A percentile compares a stretch with the other conserved stretches of the same genome.
phyloP scores from a whole-genome alignment of 2,888 invertebrate genomes.

The Formica aserva region DNA sequence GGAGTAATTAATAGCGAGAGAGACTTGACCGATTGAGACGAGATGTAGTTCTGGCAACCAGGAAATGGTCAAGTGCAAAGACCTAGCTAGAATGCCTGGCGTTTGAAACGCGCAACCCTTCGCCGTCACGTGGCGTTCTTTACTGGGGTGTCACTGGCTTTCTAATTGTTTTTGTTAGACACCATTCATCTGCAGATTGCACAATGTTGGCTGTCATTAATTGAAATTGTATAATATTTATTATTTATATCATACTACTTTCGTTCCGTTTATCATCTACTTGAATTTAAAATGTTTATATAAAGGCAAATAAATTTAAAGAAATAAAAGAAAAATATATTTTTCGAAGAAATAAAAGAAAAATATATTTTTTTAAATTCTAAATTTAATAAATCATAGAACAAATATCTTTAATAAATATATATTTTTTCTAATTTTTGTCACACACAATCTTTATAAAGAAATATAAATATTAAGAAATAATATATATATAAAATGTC shows the following conservation, averaged over 20 bases:
- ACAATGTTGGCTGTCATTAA: constrained; percentile 45
- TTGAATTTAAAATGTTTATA: background rate
- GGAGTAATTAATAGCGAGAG: constrained; percentile 30
- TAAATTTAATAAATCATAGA: too few species aligned
- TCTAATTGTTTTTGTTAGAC: constrained; percentile 63
- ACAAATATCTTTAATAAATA: too few species aligned
- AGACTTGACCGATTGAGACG: constrained; percentile 37
- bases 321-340: too few species aligned
- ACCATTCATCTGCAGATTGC: constrained; percentile 75
- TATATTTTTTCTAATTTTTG: too few species aligned
- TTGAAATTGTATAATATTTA: background rate
- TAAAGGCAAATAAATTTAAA: background rate
- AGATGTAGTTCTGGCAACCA: constrained; percentile 75
- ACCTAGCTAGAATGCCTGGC: constrained; percentile 79
- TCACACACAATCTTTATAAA: too few species aligned
- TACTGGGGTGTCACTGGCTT: constrained; percentile 39
- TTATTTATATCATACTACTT: constrained; percentile 19
- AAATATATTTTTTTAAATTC: too few species aligned
- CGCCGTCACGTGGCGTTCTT: constrained; percentile 41
- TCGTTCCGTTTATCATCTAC: background rate
- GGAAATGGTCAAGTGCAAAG: constrained; percentile 83
- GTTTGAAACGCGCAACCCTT: constrained; percentile 73
- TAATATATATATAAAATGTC: too few species aligned
- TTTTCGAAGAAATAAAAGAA: too few species aligned
- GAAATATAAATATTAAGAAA: too few species aligned